Conservation (phyloP, 2,888 invertebrate species). For the Papilio gigon region DNA sequence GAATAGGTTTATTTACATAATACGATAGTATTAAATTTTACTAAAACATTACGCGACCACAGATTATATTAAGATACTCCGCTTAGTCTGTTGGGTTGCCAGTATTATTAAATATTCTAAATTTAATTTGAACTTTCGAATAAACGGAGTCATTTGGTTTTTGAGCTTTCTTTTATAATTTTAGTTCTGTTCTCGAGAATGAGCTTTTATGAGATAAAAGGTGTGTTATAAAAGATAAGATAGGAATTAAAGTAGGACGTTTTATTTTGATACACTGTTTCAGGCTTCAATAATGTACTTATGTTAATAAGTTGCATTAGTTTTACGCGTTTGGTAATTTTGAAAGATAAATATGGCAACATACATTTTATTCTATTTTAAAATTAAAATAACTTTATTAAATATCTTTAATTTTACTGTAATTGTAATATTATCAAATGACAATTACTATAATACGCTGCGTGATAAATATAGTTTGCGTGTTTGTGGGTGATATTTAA, state of each 20-base stretch:
- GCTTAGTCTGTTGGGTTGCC: conserved; percentile 44
- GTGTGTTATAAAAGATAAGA: background rate
- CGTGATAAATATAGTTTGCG: conserved; percentile 2
- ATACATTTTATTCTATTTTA: background rate
- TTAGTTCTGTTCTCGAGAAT: background rate
- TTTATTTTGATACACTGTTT: background rate
- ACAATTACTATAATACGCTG: background rate
- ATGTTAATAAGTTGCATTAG: background rate
- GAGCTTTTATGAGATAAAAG: background rate
- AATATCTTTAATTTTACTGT: background rate
- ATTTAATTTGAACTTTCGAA: background rate
- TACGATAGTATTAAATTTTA: conserved; percentile 58
- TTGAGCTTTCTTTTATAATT: background rate
- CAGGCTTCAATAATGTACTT: background rate
- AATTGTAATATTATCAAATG: background rate
- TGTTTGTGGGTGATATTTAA: conserved; percentile 44
- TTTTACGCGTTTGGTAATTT: background rate
- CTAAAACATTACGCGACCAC: conserved; percentile 51
- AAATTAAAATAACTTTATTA: no score
- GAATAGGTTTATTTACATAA: conserved; percentile 66
- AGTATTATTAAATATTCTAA: conserved; percentile 11
- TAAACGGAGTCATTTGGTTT: background rate
- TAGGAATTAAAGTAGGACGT: background rate
- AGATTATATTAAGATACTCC: conserved; percentile 60
- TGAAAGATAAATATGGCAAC: background rate